phyloP scores from a whole-genome alignment of 1,140 invertebrate species.

The Nomia melanderi region DNA sequence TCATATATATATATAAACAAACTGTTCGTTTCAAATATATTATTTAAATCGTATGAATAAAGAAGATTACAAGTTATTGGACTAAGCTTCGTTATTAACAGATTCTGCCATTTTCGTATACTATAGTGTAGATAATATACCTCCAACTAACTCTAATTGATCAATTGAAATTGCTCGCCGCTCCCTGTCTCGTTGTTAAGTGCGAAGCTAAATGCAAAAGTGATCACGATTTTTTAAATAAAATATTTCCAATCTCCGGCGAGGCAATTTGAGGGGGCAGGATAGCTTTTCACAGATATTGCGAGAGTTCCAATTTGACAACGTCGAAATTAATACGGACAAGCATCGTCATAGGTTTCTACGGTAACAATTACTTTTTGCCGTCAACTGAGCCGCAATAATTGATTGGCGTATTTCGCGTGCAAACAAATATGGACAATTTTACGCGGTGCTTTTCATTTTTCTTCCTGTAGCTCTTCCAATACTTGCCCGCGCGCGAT shows the following conservation, averaged over 20 bases:
- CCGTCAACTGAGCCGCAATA: neutral
- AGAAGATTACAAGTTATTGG: too few species aligned
- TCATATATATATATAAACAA: too few species aligned
- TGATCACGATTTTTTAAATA: neutral
- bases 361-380: conserved; percentile 24
- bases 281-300: neutral
- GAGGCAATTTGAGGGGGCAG: neutral
- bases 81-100: too few species aligned
- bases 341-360: neutral
- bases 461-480: neutral
- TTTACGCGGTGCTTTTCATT: neutral
- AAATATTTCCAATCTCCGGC: neutral
- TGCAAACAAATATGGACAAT: conserved; percentile 1
- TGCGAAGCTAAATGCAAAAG: neutral
- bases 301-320: conserved; percentile 13
- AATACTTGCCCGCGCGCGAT: too few species aligned
- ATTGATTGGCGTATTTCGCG: conserved; percentile 29
- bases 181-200: too few species aligned
- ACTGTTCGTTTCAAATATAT: too few species aligned
- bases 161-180: too few species aligned
- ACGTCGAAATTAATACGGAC: conserved; percentile 1
- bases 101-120: too few species aligned
- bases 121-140: too few species aligned
- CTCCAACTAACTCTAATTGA: too few species aligned
- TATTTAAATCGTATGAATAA: too few species aligned